Conservation (phyloP, 2,113 vertebrate species). For the Lampris megalopsis region DNA sequence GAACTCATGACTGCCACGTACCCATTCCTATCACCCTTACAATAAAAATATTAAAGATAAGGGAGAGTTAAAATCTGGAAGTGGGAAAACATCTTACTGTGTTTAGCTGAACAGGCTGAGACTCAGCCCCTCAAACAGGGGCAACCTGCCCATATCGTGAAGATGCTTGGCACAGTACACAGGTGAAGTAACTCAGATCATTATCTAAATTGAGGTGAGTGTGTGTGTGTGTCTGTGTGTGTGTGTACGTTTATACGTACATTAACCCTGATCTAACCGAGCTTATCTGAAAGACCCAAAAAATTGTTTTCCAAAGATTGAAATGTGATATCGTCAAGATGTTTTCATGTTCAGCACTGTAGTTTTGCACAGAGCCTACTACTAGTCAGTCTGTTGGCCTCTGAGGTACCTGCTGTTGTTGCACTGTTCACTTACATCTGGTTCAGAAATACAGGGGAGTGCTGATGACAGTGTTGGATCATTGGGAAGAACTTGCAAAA, state of each 20-base stretch:
- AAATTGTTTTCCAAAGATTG: slow-evolving; percentile 29
- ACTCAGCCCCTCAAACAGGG: slow-evolving; percentile 23
- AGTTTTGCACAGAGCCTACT: slow-evolving; percentile 32
- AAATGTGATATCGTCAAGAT: slow-evolving; percentile 46
- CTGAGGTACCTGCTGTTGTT: slow-evolving; percentile 19
- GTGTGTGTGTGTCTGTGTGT: neutral
- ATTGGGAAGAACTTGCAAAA: slow-evolving; percentile 17
- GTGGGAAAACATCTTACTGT: slow-evolving; percentile 31
- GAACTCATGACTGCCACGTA: slow-evolving; percentile 11
- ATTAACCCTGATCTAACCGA: slow-evolving; percentile 25
- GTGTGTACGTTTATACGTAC: no score
- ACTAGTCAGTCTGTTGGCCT: slow-evolving; percentile 29
- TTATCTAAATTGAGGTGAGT: slow-evolving; percentile 57
- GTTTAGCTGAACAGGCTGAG: slow-evolving; percentile 49
- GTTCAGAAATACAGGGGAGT: slow-evolving; percentile 16
- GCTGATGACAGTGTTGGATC: slow-evolving; percentile 30
- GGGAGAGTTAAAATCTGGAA: no score
- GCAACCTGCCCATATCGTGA: slow-evolving; percentile 41
- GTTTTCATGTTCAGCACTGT: slow-evolving; percentile 10
- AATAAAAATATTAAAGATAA: neutral
- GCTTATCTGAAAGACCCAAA: slow-evolving; percentile 22
- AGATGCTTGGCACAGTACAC: slow-evolving; percentile 45
- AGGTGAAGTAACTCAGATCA: slow-evolving; percentile 61
- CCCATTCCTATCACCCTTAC: neutral
- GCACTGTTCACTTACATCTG: slow-evolving; percentile 29